Base-by-base conservation (phyloP, 2,888 invertebrate species). In the Drosophila rubida region DNA sequence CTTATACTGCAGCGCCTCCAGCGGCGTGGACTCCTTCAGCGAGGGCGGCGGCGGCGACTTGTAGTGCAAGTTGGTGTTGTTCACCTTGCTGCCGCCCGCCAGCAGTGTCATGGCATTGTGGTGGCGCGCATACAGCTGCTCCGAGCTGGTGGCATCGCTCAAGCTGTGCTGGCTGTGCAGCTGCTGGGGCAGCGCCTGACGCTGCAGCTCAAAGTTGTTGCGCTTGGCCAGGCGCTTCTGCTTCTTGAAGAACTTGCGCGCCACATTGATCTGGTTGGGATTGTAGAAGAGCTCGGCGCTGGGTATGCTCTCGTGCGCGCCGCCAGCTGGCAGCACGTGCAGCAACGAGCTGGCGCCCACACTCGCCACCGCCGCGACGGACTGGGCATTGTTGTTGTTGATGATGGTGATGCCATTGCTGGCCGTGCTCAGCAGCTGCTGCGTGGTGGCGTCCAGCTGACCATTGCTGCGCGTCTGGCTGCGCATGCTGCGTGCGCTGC, bases 201-300 rank as follows among this genome's bases (percentile, higher is more conserved):
- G 87, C 61, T 92, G 92, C 54, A 92, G 73, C 53, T 95, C 95
- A 19, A 96, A 92, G 84, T 96, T 96, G 81, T 95, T 95, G 61
- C 95, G 94, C 85, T 95, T 95, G 90, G 94, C 94, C 75, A 96
- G 93, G 45, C 96, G 94, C 61, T 95, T 94, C 89, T 97, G 97
- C 80, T 96, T 96, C 81, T 96, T 96, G 92, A 98, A 98, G 90
- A 98, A 98, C 89, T 97, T 97, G 73, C 97, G 94, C 0, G 98
- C 98, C 0, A 97, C 97, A 35, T 97, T 97, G 91, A 97, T 98
- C 92, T 98, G 98, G 90, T 97, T 96, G 0, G 97, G 97, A 91
- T 98, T 97, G 90, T 97, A 98, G 91, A 98, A 98, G 88, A 96
- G 94, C 69, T 96, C 96, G 0, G 96, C 95, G 0, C 94, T 95